Percentiles rank a stretch among this genome's conserved stretches.
Evolutionary conservation across 2,797 vertebrate species (phyloP).

Genomic region (Remorina albescens): DNA sequence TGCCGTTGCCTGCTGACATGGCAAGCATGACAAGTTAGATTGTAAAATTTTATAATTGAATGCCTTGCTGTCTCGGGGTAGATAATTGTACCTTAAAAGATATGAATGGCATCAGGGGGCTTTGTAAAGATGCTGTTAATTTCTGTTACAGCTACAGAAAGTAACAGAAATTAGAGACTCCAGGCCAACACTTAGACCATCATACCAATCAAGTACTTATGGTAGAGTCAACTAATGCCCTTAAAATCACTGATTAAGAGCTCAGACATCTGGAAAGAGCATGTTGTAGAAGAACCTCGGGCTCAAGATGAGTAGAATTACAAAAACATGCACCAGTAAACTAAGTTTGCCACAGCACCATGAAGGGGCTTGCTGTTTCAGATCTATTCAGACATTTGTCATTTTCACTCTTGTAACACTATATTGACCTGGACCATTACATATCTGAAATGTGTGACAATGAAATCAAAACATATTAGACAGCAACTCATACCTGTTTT

Average conservation of each 20-base stretch:
- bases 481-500: conserved; percentile 28
- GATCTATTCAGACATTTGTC: not conserved
- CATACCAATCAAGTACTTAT: not conserved
- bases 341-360: too few relatives aligned
- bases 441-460: conserved; percentile 11
- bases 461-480: conserved; percentile 17
- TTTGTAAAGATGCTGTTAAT: too few relatives aligned
- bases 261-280: conserved; percentile 11
- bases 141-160: not conserved
- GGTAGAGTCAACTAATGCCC: not conserved
- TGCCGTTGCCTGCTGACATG: not conserved
- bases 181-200: not conserved
- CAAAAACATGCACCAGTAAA: too few relatives aligned
- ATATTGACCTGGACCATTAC: conserved; percentile 7
- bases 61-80: too few relatives aligned
- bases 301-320: too few relatives aligned
- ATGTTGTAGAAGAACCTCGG: not conserved
- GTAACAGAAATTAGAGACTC: not conserved
- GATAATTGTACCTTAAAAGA: too few relatives aligned
- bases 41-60: too few relatives aligned
- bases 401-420: conserved; percentile 4
- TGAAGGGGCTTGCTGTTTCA: not conserved
- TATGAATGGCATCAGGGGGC: too few relatives aligned
- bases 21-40: too few relatives aligned
- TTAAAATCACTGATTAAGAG: conserved; percentile 12